Percentiles rank a stretch among this genome's conserved stretches.
Conservation (phyloP, 2,797 vertebrate genomes). For the Aphelocoma californica region DNA sequence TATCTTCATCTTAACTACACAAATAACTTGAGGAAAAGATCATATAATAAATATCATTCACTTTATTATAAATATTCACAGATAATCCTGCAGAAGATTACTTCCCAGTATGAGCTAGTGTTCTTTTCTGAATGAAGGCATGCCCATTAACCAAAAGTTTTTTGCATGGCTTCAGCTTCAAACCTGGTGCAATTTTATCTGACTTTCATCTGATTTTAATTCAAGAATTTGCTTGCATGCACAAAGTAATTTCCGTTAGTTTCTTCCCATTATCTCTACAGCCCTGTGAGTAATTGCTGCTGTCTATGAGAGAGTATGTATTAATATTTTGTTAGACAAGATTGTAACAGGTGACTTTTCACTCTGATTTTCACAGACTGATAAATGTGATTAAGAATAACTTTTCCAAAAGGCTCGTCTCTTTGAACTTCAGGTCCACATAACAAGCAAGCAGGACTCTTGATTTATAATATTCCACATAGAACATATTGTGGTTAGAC, state of each 20-base stretch:
- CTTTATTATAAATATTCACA: neutral
- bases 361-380: slow-evolving; percentile 15
- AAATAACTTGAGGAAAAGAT: neutral
- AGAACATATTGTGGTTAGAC: neutral
- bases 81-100: neutral
- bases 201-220: slow-evolving; percentile 40
- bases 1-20: neutral
- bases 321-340: slow-evolving; percentile 42
- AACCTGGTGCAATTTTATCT: neutral
- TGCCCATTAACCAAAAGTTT: neutral
- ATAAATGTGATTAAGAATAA: slow-evolving; percentile 1
- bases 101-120: neutral
- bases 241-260: slow-evolving; percentile 30
- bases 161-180: neutral
- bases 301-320: neutral
- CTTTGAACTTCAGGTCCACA: neutral
- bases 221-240: slow-evolving; percentile 7
- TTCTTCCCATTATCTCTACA: slow-evolving; percentile 30
- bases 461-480: neutral
- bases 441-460: slow-evolving; percentile 23
- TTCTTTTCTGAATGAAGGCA: neutral
- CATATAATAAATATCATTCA: neutral
- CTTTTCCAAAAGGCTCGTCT: slow-evolving; percentile 5
- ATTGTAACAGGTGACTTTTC: slow-evolving; percentile 33
- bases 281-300: slow-evolving; percentile 6